phyloP scores from a whole-genome alignment of 2,797 vertebrate genomes.

The Pipistrellus pipistrellus region DNA sequence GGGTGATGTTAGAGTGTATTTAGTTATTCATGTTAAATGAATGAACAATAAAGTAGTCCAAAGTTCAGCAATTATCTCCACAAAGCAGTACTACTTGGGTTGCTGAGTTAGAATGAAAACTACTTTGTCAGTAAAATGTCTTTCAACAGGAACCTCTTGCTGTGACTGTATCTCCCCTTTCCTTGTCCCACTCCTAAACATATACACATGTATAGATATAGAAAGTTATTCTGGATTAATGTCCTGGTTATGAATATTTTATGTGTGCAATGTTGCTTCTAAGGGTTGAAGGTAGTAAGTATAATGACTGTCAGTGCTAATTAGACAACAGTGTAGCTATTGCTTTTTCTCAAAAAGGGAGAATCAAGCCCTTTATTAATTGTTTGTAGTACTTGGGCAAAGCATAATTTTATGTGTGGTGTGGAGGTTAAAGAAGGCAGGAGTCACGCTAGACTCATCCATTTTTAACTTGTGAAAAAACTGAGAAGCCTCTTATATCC shows the following conservation, averaged over 20 bases:
- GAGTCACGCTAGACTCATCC: background rate
- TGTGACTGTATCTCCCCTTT: background rate
- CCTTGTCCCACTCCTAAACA: background rate
- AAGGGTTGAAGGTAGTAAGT: background rate
- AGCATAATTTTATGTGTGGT: background rate
- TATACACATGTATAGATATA: background rate
- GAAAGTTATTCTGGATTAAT: conserved; percentile 29
- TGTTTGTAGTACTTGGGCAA: conserved; percentile 2
- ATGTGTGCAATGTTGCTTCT: background rate
- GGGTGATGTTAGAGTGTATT: conserved; percentile 60
- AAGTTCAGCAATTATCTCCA: conserved; percentile 76
- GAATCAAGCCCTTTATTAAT: conserved; percentile 57
- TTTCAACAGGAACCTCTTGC: conserved; percentile 42
- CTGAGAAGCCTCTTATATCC: background rate
- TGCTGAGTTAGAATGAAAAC: conserved; percentile 72
- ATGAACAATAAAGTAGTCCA: conserved; percentile 72
- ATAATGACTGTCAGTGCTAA: background rate
- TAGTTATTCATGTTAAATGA: conserved; percentile 78
- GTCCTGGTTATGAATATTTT: conserved; percentile 17
- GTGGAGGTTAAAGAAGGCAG: conserved; percentile 29
- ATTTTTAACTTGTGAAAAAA: conserved; percentile 44
- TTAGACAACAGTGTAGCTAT: background rate
- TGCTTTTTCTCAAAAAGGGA: conserved; percentile 37
- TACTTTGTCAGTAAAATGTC: conserved; percentile 60
- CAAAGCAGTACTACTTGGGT: conserved; percentile 64